Percentiles rank a stretch among this genome's conserved stretches.
phyloP scores from a whole-genome alignment of 2,113 vertebrate genomes.

The Cairina moschata region DNA sequence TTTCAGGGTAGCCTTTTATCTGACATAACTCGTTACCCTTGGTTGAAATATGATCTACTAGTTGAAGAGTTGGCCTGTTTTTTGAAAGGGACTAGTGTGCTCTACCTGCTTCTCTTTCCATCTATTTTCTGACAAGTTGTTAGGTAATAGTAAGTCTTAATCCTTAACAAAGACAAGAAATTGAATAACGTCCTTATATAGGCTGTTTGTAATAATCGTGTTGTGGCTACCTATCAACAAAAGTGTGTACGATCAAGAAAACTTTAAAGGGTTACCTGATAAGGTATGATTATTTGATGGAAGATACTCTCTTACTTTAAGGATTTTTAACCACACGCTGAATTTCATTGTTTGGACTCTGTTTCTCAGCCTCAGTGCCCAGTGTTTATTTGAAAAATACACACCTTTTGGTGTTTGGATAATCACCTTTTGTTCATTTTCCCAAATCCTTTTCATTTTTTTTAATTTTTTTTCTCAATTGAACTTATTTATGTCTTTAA shows the following conservation, averaged over 20 bases:
- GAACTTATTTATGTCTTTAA: background rate
- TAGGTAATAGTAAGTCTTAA: background rate
- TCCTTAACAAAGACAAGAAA: background rate
- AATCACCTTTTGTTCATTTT: background rate
- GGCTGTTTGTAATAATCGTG: background rate
- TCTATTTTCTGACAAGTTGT: background rate
- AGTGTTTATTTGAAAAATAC: background rate
- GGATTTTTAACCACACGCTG: background rate
- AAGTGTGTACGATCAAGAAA: background rate
- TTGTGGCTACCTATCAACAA: background rate
- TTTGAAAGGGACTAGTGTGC: background rate
- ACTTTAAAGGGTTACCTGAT: background rate
- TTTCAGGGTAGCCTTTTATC: background rate
- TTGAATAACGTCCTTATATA: background rate
- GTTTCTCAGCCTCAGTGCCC: background rate
- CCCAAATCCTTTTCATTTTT: background rate
- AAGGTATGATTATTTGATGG: fast-evolving
- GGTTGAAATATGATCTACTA: background rate
- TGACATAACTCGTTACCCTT: background rate
- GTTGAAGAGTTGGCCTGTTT: background rate
- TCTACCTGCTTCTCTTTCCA: background rate
- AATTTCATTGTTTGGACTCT: background rate
- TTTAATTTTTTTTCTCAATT: background rate
- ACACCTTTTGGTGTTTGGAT: background rate
- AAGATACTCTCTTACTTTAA: background rate